Evolutionary conservation across 1,140 invertebrate genomes (phyloP).

Genomic region (Physella acuta): DNA sequence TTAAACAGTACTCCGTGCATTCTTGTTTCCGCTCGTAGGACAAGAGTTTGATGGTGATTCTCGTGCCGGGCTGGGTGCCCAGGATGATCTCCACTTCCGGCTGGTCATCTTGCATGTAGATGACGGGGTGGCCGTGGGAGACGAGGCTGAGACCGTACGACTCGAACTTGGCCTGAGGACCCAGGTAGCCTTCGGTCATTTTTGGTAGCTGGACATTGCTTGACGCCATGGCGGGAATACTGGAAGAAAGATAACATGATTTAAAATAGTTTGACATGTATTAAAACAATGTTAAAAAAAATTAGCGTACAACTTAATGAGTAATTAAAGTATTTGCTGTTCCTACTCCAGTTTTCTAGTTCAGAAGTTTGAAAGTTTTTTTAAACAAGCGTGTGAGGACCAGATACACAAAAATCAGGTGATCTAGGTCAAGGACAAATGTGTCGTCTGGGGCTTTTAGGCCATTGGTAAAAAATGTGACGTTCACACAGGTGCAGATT

Average conservation of each 20-base stretch:
- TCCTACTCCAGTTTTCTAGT: background rate
- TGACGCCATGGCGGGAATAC: slow-evolving; percentile 16
- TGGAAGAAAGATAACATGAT: no score
- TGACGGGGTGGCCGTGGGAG: slow-evolving; percentile 45
- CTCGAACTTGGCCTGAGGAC: slow-evolving; percentile 54
- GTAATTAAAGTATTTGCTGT: background rate
- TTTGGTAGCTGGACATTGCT: slow-evolving; percentile 44
- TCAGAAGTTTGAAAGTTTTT: background rate
- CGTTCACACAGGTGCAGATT: no score
- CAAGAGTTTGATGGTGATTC: slow-evolving; percentile 47
- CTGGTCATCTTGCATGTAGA: slow-evolving; percentile 32
- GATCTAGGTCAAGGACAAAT: no score
- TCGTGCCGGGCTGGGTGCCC: slow-evolving; percentile 37
- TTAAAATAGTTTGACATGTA: background rate
- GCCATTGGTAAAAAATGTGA: no score
- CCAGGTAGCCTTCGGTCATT: slow-evolving; percentile 55
- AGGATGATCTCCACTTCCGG: slow-evolving; percentile 47
- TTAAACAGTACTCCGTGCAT: slow-evolving; percentile 43
- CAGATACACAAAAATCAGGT: no score
- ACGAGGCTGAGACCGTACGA: slow-evolving; percentile 44
- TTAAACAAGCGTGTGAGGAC: background rate
- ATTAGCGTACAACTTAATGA: background rate
- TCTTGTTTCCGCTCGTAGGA: slow-evolving; percentile 45
- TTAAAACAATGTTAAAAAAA: background rate
- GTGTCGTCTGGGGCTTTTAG: no score